Base-by-base conservation (phyloP, 1,140 invertebrate species). In the Dolichoris vasculosae region DNA sequence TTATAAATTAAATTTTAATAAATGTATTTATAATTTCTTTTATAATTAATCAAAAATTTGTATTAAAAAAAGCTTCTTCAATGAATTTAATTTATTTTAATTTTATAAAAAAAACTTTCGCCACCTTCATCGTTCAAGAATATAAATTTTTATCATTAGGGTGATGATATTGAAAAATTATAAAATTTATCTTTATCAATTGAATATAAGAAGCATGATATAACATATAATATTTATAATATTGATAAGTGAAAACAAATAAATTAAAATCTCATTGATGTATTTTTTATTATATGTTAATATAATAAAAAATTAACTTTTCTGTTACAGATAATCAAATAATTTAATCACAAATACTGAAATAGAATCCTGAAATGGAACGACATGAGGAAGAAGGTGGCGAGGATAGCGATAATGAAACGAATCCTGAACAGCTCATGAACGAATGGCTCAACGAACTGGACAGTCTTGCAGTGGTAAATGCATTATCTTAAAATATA, bases 381-480 rank as follows among this genome's bases (percentile, higher is more conserved):
- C 90, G 92, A 43, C 93, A 93, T 88, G 92, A 93, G 85, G 92
- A 93, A 87, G 92, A 93, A 88, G 93, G 90, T 77, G 93, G 92
- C 82, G 93, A 92, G 64, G 94, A 94, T 88, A 94, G 94, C 78
- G 94, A 94, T 90, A 92, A 93, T 85, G 94, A 94, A 89, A 93
- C 92, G 80, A 94, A 94, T 91, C 95, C 95, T 20, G 95, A 95
- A 88, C 94, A 94, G 86, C 93, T 95, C 59, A 92, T 96, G 83
- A 95, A 95, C 90, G 94, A 95, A 85, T 95, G 95, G 95, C 92
- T 96, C 2, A 95, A 95, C 73, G 95, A 96, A 91, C 91, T 96
- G 82, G 94, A 95, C 90, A 95, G 90, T 88, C 92, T 96, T 76
- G 95, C 95, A 84, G 94, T 94, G 94, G 95, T 96, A 89, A 95